Percentiles rank a stretch among this genome's conserved stretches.
phyloP scores from a whole-genome alignment of 2,888 invertebrate genomes.

The Drosophila meridionalis region DNA sequence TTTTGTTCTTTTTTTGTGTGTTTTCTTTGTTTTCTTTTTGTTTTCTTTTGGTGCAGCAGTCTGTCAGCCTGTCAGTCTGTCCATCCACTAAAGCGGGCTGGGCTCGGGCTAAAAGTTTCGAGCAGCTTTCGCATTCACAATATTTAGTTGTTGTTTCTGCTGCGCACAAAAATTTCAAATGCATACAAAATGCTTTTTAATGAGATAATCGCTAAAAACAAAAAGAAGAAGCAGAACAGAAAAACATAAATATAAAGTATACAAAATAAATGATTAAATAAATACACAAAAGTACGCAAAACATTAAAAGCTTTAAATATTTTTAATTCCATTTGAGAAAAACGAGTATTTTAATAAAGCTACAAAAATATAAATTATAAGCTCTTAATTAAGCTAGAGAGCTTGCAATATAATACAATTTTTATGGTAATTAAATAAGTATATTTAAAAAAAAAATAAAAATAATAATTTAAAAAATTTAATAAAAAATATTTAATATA shows the following conservation, averaged over 20 bases:
- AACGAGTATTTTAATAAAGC: background rate
- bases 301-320: background rate
- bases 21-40: constrained; percentile 2
- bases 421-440: background rate
- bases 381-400: background rate
- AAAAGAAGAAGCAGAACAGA: background rate
- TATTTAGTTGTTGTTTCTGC: constrained; percentile 8
- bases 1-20: background rate
- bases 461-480: background rate
- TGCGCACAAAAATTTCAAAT: constrained; percentile 55
- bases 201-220: constrained; percentile 77
- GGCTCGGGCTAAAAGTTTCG: background rate
- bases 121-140: background rate
- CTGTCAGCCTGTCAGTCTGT: background rate
- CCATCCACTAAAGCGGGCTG: constrained; percentile 18
- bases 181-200: constrained; percentile 70
- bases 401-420: background rate
- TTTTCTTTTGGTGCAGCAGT: background rate
- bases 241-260: constrained; percentile 6
- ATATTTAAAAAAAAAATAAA: background rate
- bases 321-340: background rate
- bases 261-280: background rate
- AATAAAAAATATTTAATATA: background rate
- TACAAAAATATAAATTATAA: background rate
- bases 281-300: background rate